Evolutionary conservation across 2,113 vertebrate genomes (phyloP), one percentile per base, ranked within the genome.

Genomic region (Pelodiscus sinensis): DNA sequence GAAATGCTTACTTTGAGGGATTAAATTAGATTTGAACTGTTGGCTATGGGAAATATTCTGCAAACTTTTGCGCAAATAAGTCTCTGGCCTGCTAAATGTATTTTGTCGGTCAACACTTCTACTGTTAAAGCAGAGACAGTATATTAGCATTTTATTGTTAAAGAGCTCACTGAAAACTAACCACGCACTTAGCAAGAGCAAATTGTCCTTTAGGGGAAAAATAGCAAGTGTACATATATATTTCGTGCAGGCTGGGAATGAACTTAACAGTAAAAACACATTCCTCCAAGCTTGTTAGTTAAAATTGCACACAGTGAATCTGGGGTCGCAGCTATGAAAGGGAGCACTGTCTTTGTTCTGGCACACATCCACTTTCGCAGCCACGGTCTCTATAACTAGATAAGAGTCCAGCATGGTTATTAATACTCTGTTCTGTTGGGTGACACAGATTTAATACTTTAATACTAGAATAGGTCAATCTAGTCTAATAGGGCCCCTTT

Each of bases 1-100:
- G 9, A 24, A 27, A 31, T n/a, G 4, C 5, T 12, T 51, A 35
- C 55, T 58, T 60, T 38, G 9, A 6, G 25, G 9, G 22, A 51
- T 50, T 55, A 27, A 51, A 5, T 1, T 54, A 29, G 19, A 24
- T 38, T 75, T 75, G 44, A 44, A 50, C 24, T 77, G 24, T 27
- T 22, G 82, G 21, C 29, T 24, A 22, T 0, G 1, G 29, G 18
- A 50, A n/a, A 9, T 9, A 82, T 31, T 16, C 79, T 58, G 0
- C 0, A 1, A 79, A 31, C 51, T 35, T 18, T 75, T 50, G 56
- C 3, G 57, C 22, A 2, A 58, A 18, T 44, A 16, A 44, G 2
- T 2, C 0, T 2, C 0, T 18, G 50, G 21, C 29, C 1, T 3
- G 2, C 8, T 8, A 19, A 87, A 50, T 11, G 5, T 19, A 51